Conservation (phyloP, 2,113 vertebrate genomes). For the Protomyctophum bolini region DNA sequence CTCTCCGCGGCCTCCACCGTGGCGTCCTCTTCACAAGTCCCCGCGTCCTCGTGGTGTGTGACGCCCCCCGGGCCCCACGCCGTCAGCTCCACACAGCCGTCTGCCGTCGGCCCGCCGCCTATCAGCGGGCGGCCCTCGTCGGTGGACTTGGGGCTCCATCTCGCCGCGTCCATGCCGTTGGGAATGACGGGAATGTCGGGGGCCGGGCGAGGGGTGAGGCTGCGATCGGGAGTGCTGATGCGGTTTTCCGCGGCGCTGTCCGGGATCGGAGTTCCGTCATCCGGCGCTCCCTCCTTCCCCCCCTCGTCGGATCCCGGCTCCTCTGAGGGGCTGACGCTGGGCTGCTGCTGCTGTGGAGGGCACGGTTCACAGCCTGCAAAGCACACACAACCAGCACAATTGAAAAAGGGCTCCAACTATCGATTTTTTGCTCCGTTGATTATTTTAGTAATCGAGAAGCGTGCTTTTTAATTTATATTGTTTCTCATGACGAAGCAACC, state of each 20-base stretch:
- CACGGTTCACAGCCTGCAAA: conserved; percentile 58
- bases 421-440: too few species aligned
- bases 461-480: too few species aligned
- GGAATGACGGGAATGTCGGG: conserved; percentile 54
- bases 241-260: conserved; percentile 61
- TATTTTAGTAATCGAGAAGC: too few species aligned
- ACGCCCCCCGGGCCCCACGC: conserved; percentile 57
- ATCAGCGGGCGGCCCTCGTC: conserved; percentile 73
- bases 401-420: too few species aligned
- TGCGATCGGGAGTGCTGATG: background rate
- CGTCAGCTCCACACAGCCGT: conserved; percentile 74
- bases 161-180: conserved; percentile 52
- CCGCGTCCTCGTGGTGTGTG: background rate
- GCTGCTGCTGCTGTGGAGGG: conserved; percentile 43
- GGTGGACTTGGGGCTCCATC: conserved; percentile 59
- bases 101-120: conserved; percentile 43
- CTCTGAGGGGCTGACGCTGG: conserved; percentile 24
- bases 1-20: conserved; percentile 36
- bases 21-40: conserved; percentile 24
- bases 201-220: conserved; percentile 30
- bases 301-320: conserved; percentile 22
- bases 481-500: too few species aligned
- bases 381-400: conserved; percentile 23
- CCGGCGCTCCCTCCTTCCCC: conserved; percentile 39
- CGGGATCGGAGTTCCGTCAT: conserved; percentile 58